Evolutionary conservation across 2,797 vertebrate species (phyloP).

Genomic region (Leuciscus waleckii): DNA sequence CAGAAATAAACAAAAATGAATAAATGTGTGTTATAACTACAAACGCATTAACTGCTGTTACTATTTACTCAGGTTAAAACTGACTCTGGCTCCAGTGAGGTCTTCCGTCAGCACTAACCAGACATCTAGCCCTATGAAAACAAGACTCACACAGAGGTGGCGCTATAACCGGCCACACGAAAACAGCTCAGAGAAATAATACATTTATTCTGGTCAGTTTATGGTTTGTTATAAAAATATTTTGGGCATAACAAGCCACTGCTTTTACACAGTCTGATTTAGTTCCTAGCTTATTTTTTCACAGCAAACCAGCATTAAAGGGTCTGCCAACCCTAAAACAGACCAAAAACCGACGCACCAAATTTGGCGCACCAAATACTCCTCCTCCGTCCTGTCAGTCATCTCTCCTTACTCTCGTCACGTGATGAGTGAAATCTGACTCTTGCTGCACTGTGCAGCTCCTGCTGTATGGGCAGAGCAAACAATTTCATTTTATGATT

Average conservation of each 20-base stretch:
- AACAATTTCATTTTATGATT: no score
- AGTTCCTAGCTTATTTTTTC: not conserved
- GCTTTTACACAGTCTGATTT: not conserved
- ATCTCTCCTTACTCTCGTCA: no score
- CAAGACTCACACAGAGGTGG: not conserved
- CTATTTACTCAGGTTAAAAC: conserved; percentile 15
- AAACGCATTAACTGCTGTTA: conserved; percentile 4
- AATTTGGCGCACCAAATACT: no score
- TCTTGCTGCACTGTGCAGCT: no score
- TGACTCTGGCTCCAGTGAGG: not conserved
- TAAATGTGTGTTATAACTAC: conserved; percentile 10
- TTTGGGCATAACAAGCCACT: not conserved
- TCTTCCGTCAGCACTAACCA: conserved; percentile 1
- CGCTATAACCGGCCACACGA: not conserved
- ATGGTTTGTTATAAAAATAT: not conserved
- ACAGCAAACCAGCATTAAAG: not conserved
- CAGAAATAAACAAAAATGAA: conserved; percentile 7
- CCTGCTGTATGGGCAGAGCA: no score
- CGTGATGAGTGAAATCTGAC: no score
- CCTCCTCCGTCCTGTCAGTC: no score
- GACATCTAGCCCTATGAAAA: conserved; percentile 23
- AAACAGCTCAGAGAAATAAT: conserved; percentile 27
- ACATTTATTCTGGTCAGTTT: conserved; percentile 26
- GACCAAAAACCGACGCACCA: no score
- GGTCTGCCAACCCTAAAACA: not conserved